Base-by-base conservation (phyloP, 2,797 vertebrate genomes). In the Arvicola amphibius region DNA sequence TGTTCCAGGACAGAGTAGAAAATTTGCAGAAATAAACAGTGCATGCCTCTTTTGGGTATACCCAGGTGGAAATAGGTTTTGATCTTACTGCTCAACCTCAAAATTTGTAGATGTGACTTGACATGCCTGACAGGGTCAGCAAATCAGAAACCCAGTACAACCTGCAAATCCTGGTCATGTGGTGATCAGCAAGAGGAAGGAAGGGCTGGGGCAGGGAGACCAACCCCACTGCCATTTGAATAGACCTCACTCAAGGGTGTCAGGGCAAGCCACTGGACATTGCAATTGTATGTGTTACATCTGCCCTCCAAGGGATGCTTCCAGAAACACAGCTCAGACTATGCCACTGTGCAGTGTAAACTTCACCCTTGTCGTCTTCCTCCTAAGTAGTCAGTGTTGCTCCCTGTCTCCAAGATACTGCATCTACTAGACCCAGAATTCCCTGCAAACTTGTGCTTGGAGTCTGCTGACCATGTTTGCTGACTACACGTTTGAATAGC, bases 1-100 rank as follows among this genome's bases (percentile, higher is more conserved):
- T 53, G 6, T 16, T 61, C 4, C 25, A 89, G 34, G 7, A 14
- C 32, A 27, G 11, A 12, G 73, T 21, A 21, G 74, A 76, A 29
- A 27, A 53, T 74, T 91, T 91, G 51, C 80, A 56, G 46, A 32
- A 77, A 93, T 76, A 91, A 94, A 67, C 43, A 83, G 51, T 12
- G 4, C 6, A 46, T 46, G 65, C 14, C 14, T 71, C 37, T 59
- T 78, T 67, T 14, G 37, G 48, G 19, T 29, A 69, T 59, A 4
- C 6, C 3, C 7, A 14, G 8, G 8, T n/a, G 87, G 51, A 95
- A 94, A 95, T 91, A 84, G 5, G 25, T 25, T 85, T 32, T 37
- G 25, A 92, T 92, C 59, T 86, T 88, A 65, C 32, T 84, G 67
- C 79, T 69, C 59, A 92, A 85, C 48, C 6, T 90, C 88, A 86